Evolutionary conservation across 2,888 invertebrate species (phyloP).

Genomic region (Catonia carolina): DNA sequence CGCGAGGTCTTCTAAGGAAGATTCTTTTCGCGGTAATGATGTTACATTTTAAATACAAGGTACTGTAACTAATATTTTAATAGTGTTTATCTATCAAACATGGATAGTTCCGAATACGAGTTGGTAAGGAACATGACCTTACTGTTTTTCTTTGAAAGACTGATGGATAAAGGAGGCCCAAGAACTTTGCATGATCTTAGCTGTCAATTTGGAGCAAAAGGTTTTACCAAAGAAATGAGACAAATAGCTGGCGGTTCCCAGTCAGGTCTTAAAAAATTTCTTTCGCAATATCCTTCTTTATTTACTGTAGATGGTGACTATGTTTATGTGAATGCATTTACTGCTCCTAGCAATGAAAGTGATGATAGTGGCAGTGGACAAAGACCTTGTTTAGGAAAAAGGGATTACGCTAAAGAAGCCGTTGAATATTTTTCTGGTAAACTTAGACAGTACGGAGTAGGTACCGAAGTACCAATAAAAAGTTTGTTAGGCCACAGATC

Average conservation of each 20-base stretch:
- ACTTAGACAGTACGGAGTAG: constrained; percentile 89
- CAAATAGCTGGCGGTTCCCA: constrained; percentile 94
- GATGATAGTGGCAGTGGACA: constrained; percentile 25
- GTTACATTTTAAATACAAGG: not conserved
- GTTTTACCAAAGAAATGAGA: constrained; percentile 98
- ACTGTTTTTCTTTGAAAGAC: constrained; percentile 95
- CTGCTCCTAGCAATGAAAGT: constrained; percentile 51
- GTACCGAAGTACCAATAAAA: constrained; percentile 94
- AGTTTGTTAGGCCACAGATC: constrained; percentile 94
- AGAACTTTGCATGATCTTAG: constrained; percentile 95
- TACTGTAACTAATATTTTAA: not conserved
- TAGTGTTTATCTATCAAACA: constrained; percentile 47
- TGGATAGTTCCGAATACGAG: constrained; percentile 94
- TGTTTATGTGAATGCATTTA: constrained; percentile 74
- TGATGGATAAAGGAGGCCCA: constrained; percentile 94
- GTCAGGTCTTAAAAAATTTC: constrained; percentile 93
- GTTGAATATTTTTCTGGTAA: constrained; percentile 96
- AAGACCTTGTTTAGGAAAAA: constrained; percentile 46
- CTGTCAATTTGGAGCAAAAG: constrained; percentile 98
- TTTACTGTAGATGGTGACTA: constrained; percentile 93
- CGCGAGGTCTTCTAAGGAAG: constrained; percentile 20
- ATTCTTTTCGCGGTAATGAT: constrained; percentile 15
- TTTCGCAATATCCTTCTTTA: constrained; percentile 91
- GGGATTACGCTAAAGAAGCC: constrained; percentile 92
- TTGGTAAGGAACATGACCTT: constrained; percentile 90